Percentiles rank a stretch among this genome's conserved stretches.
Conservation (phyloP, 2,888 invertebrate genomes). For the Trissolcus japonicus region DNA sequence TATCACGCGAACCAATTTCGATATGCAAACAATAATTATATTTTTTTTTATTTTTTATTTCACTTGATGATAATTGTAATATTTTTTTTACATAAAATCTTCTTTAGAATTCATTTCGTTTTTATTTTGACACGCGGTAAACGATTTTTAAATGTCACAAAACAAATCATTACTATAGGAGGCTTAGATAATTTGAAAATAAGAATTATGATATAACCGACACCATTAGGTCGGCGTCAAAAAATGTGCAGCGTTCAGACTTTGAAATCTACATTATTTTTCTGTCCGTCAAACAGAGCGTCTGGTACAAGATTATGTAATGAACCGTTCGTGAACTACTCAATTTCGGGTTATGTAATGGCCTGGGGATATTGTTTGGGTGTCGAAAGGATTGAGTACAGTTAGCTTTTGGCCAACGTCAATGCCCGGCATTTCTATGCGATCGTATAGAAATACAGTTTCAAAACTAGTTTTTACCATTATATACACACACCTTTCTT, state of each 20-base stretch:
- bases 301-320: conserved; percentile 41
- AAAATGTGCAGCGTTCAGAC: conserved; percentile 18
- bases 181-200: conserved; percentile 17
- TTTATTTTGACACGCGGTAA: background rate
- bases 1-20: conserved; percentile 28
- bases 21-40: conserved; percentile 9
- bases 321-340: conserved; percentile 49
- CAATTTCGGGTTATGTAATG: conserved; percentile 43
- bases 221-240: conserved; percentile 29
- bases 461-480: no score
- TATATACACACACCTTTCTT: no score
- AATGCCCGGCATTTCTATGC: no score
- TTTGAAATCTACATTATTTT: conserved; percentile 21
- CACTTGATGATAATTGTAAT: background rate
- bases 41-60: conserved; percentile 30
- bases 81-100: background rate
- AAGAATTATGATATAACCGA: conserved; percentile 28
- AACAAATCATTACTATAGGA: background rate
- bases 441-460: no score
- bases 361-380: conserved; percentile 30
- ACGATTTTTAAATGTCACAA: conserved; percentile 9
- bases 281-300: conserved; percentile 24
- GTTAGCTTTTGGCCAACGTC: conserved; percentile 29
- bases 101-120: no score
- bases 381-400: conserved; percentile 35